These are phyloP conservation scores for Euphydryas editha DNA, from an alignment of 2,888 invertebrate genomes.

Conservation along the genomic window DNA sequence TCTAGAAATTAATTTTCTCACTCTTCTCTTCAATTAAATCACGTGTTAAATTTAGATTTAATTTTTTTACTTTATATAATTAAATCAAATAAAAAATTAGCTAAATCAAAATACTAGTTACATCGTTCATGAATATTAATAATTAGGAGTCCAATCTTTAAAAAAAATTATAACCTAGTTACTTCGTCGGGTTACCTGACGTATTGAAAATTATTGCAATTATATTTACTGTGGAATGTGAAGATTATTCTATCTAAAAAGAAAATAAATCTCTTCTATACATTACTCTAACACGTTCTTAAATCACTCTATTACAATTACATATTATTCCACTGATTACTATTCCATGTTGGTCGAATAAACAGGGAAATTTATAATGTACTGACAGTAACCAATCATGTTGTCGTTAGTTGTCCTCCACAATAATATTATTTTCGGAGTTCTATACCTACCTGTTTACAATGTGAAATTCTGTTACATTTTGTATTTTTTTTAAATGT, in stretches of 20 bases:
- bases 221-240: slow-evolving; percentile 21
- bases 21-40: too few relatives aligned
- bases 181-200: slow-evolving; percentile 14
- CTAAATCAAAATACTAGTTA: too few relatives aligned
- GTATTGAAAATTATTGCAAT: slow-evolving; percentile 15
- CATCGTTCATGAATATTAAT: too few relatives aligned
- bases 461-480: too few relatives aligned
- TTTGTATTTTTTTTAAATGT: too few relatives aligned
- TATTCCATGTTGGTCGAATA: slow-evolving; percentile 4
- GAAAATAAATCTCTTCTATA: background rate
- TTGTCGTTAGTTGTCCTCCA: background rate
- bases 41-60: too few relatives aligned
- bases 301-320: slow-evolving; percentile 4
- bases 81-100: too few relatives aligned
- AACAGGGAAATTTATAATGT: slow-evolving; percentile 1
- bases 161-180: slow-evolving; percentile 14
- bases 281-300: background rate
- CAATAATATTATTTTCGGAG: background rate
- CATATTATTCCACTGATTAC: background rate
- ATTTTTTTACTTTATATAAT: too few relatives aligned
- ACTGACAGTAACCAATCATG: background rate
- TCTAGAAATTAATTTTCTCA: too few relatives aligned
- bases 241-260: slow-evolving; percentile 21
- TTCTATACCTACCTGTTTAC: background rate
- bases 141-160: background rate